Percentiles rank a stretch among this genome's conserved stretches.
Evolutionary conservation across 2,888 invertebrate species (phyloP).

Genomic region (Eudasyphora cyanicolor): DNA sequence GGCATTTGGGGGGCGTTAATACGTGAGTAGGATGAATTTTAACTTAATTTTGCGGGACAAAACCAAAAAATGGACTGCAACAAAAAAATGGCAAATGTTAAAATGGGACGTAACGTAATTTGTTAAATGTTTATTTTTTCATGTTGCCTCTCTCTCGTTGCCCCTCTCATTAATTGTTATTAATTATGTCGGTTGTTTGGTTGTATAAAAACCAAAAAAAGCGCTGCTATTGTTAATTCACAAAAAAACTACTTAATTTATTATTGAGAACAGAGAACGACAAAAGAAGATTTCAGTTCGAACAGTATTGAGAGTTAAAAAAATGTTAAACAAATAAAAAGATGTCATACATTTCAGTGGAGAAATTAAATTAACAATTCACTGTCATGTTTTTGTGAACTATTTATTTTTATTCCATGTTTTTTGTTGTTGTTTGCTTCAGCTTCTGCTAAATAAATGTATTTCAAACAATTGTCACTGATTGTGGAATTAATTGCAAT

Average conservation of each 20-base stretch:
- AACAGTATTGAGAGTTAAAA: too few relatives aligned
- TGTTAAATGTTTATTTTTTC: constrained; percentile 19
- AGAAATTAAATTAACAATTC: constrained; percentile 11
- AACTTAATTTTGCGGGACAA: not conserved
- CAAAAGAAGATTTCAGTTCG: not conserved
- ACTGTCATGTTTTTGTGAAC: constrained; percentile 10
- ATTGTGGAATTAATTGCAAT: not conserved
- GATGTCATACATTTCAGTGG: constrained; percentile 1
- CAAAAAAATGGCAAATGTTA: too few relatives aligned
- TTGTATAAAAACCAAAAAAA: too few relatives aligned
- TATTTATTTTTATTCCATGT: not conserved
- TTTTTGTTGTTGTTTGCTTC: not conserved
- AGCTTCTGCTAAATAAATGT: not conserved
- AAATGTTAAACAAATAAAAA: not conserved
- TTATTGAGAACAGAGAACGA: not conserved
- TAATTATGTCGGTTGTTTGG: constrained; percentile 16
- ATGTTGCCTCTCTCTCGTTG: not conserved
- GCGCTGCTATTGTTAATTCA: not conserved
- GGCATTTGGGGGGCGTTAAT: not conserved
- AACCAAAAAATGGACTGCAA: not conserved
- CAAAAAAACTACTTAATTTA: not conserved
- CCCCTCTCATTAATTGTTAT: constrained; percentile 21
- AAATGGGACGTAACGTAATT: not conserved
- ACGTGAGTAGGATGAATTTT: not conserved
- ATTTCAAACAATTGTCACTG: not conserved